These are phyloP conservation scores for Drosophila diplacantha DNA, from an alignment of 2,888 invertebrate species.

Conservation along the genomic window DNA sequence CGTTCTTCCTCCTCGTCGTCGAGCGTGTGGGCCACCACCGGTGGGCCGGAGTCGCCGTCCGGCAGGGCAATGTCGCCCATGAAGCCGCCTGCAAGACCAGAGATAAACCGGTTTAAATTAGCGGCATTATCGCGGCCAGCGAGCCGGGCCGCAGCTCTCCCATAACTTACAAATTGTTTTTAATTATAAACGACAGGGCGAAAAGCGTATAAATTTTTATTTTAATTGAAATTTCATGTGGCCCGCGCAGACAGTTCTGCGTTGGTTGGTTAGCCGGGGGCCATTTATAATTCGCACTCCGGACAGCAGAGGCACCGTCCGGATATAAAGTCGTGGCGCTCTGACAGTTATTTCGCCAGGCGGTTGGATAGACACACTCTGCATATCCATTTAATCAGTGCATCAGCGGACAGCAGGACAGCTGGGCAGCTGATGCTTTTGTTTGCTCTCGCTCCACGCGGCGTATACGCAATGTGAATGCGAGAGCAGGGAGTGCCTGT, in stretches of 20 bases:
- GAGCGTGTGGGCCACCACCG: slow-evolving; percentile 55
- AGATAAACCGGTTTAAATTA: slow-evolving; percentile 37
- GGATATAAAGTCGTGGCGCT: slow-evolving; percentile 16
- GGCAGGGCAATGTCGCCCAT: slow-evolving; percentile 91
- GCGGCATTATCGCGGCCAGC: slow-evolving; percentile 12
- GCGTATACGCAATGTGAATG: slow-evolving; percentile 45
- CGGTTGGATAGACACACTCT: slow-evolving; percentile 50
- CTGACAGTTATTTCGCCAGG: slow-evolving; percentile 45
- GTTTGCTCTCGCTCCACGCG: slow-evolving; percentile 37
- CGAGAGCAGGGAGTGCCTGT: slow-evolving; percentile 3
- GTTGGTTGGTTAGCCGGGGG: slow-evolving; percentile 17
- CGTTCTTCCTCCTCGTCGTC: slow-evolving; percentile 76
- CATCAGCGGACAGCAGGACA: slow-evolving; percentile 38
- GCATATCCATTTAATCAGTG: slow-evolving; percentile 66
- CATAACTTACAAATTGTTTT: slow-evolving; percentile 50
- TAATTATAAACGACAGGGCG: slow-evolving; percentile 51
- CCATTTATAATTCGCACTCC: slow-evolving; percentile 59
- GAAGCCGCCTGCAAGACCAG: slow-evolving; percentile 83
- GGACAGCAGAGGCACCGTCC: slow-evolving; percentile 23
- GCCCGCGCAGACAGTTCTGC: slow-evolving; percentile 7
- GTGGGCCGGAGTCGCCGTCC: slow-evolving; percentile 72
- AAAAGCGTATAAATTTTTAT: slow-evolving; percentile 51
- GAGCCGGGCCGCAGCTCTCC: background rate
- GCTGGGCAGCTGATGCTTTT: slow-evolving; percentile 25
- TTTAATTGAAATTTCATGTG: slow-evolving; percentile 74